Conservation (phyloP, 1,140 invertebrate genomes). For the Matsumurasca onukii region DNA sequence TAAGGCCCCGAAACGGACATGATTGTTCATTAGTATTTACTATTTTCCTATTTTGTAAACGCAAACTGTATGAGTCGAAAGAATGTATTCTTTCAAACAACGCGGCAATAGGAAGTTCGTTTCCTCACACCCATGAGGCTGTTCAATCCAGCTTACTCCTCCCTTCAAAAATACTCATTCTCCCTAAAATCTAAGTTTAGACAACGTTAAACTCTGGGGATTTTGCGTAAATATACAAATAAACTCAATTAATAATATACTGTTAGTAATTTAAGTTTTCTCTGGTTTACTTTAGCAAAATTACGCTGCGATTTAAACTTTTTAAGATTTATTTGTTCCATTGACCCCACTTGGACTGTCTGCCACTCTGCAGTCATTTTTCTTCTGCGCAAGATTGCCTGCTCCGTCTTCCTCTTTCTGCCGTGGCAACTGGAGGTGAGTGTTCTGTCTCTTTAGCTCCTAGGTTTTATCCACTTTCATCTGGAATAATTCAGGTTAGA, state of each 20-base stretch:
- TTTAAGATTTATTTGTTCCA: not conserved
- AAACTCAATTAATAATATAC: no score
- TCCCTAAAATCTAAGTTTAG: not conserved
- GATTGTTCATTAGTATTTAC: no score
- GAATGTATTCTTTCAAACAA: no score
- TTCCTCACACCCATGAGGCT: no score
- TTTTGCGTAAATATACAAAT: not conserved
- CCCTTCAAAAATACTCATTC: not conserved
- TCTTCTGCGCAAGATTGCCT: conserved; percentile 50
- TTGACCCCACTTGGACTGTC: conserved; percentile 30
- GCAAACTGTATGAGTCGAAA: no score
- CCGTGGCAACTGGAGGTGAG: conserved; percentile 58
- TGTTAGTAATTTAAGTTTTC: no score
- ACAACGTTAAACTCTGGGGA: not conserved
- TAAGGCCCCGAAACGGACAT: no score
- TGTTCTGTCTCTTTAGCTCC: conserved; percentile 46
- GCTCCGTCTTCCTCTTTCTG: conserved; percentile 55
- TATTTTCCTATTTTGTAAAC: no score
- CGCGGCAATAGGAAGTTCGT: no score
- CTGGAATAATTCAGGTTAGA: not conserved
- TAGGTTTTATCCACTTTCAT: conserved; percentile 44
- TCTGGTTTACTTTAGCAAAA: no score
- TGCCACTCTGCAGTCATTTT: conserved; percentile 23
- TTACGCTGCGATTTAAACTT: no score
- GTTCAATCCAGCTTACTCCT: not conserved